Evolutionary conservation across 2,797 vertebrate genomes (phyloP), one percentile per base, ranked within the genome.

Genomic region (Mallotus villosus): DNA sequence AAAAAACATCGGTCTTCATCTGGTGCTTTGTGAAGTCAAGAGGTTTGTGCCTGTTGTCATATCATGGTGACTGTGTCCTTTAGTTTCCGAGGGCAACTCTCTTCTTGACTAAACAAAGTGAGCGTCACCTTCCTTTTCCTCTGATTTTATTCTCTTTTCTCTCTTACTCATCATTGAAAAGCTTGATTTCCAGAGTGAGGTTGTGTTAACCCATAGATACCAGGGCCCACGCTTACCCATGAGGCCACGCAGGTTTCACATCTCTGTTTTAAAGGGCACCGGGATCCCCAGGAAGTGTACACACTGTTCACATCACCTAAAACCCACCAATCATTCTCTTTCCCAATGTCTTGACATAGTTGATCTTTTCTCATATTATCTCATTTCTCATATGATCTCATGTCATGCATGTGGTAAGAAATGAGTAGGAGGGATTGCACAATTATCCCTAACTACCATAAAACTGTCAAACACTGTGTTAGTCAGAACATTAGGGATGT

Each of bases 211-310:
- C 37, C 0, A 0, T 2, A 41, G 2, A 46, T 11, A 12, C 41
- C 9, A 46, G 41, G 41, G 12, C 41, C 41, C 1, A 8, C 9
- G 27, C 14, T 63, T 17, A 63, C 27, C 7, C n/a, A 34, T 63
- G 61, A 63, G 16, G 34, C 7, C 16, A 7, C 25, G 12, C 14
- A 34, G 55, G 75, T 84, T 84, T 84, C 81, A 78, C 71, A 79
- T 84, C 78, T 78, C 63, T 71, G 68, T 84, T 82, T 78, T 65
- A 66, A 77, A 71, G n/a, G 73, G 9, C 67, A 71, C 17, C 63
- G 82, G 79, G 74, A 80, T 80, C 77, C 62, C 58, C 55, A 34
- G n/a, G n/a, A n/a, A n/a, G 29, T 21, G 69, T 66, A 60, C 69
- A 61, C 37, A 41, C 37, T 41, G 7, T 41, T 34, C 1, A 27